Base-by-base conservation (phyloP, 2,888 invertebrate species). In the Zygogramma bicolorata region DNA sequence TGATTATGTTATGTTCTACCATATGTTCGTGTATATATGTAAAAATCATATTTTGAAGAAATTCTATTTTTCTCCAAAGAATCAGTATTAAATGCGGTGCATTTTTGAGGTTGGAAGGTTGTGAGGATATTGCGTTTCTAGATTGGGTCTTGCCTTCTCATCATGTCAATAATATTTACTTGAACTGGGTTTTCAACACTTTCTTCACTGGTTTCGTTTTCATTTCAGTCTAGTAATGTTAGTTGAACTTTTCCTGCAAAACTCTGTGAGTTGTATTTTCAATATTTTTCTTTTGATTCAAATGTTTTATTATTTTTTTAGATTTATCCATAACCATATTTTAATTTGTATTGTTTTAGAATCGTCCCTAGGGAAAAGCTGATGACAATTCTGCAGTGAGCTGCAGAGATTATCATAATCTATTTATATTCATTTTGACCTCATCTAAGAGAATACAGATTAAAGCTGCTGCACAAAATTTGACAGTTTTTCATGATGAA, bases 41-140 rank as follows among this genome's bases (percentile, higher is more conserved):
- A 68, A 46, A 68, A 73, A 69, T 20, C 60, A 40, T 68, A 65
- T 70, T 63, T 69, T 46, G 42, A 74, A 60, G 58, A 57, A 40
- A 42, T 27, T 27, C 53, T 70, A 72, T 68, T 70, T 74, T 77
- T 76, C 73, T 76, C 81, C 79, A 81, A 80, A 80, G 79, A 81
- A 82, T 81, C 82, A 82, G 81, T 81, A 82, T 82, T 81, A 80
- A 78, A 79, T 77, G 76, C 77, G 71, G 71, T 80, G 79, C 79
- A 80, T 80, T 81, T 80, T 68, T 73, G 61, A 63, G 22, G n/a
- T 71, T 65, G 67, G 53, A 66, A 76, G 75, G 68, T 71, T 70
- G 63, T 75, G 70, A 72, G 67, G 61, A 62, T 25, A 25, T 53
- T 53, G 53, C 25, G 25, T 53, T 53, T 53, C 27, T 25, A 13